phyloP scores from a whole-genome alignment of 2,888 invertebrate genomes.

The Epicampocera succincta region DNA sequence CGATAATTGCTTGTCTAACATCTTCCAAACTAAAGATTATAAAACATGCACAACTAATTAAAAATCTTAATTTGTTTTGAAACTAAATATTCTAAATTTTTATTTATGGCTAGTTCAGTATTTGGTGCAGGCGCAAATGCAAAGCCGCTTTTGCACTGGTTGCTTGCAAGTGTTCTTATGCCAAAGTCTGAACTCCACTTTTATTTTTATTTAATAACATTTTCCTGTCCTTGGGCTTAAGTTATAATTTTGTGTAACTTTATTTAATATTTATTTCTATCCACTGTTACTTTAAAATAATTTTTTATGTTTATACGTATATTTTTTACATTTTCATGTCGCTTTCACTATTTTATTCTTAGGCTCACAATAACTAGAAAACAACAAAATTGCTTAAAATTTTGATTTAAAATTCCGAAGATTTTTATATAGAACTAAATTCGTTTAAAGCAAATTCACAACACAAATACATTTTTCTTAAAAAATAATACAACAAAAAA shows the following conservation, averaged over 20 bases:
- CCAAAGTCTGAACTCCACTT: background rate
- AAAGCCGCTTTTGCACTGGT: too few relatives aligned
- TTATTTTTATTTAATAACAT: constrained; percentile 42
- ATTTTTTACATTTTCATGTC: constrained; percentile 45
- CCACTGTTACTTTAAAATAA: constrained; percentile 15
- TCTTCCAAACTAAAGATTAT: background rate
- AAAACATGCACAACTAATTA: constrained; percentile 50
- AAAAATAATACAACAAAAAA: constrained; percentile 10
- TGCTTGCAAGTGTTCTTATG: too few relatives aligned
- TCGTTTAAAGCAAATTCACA: background rate
- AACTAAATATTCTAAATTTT: background rate
- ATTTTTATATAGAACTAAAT: too few relatives aligned
- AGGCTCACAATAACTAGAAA: constrained; percentile 24
- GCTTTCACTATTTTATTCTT: constrained; percentile 18
- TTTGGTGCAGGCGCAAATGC: too few relatives aligned
- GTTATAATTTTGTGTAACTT: constrained; percentile 55
- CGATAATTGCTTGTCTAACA: too few relatives aligned
- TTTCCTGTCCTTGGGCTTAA: constrained; percentile 66
- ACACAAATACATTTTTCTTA: constrained; percentile 5
- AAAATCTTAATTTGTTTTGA: background rate
- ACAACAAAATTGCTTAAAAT: constrained; percentile 61
- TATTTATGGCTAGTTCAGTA: constrained; percentile 4
- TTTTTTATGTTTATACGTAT: constrained; percentile 29
- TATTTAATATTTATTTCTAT: constrained; percentile 61
- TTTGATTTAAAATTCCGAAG: constrained; percentile 2